Evolutionary conservation across 1,140 invertebrate genomes (phyloP), one percentile per base, ranked within the genome.

Genomic region (Aethina tumida): DNA sequence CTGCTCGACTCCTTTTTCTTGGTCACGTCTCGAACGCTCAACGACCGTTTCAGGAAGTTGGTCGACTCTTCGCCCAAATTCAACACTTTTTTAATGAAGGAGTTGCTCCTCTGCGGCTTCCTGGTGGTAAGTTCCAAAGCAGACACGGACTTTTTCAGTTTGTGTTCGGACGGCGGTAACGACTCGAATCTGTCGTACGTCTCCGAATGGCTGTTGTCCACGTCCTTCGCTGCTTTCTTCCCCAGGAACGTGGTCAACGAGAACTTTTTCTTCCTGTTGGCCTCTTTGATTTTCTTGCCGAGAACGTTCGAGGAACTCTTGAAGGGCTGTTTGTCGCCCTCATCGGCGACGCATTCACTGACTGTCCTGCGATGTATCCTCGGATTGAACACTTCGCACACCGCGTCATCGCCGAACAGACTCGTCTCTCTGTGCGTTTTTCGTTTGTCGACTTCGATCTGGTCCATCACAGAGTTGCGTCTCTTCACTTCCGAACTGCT

Each of bases 11-110:
- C 37, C 6, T 35, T 26, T 39, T 47, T 51, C 3, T 53, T 50
- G 17, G 33, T 4, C 25, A 48, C 49, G 18, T 46, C 46, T n/a
- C 32, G 43, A 8, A 56, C 35, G 34, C 59, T 61, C 7, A 61
- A 43, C 4, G 56, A 56, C 4, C 59, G 41, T 39, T 47, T 50
- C 5, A 61, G 39, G 20, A 52, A 49, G n/a, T 28, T 45, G 2
- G 49, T 35, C 0, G 53, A 52, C n/a, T 53, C 53, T 14, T 61
- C 48, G 3, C 49, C 38, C 6, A 56, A 44, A 33, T 41, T 28
- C 1, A 52, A 13, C 4, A 51, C 35, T 41, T 49, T 55, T 25
- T 49, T 54, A 17, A 58, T 38, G 20, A 59, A 45, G 2, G 53
- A 55, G 0, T 49, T 37, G 1, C 52, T 50, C 10, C 55, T 41